Conservation (phyloP, 2,797 vertebrate genomes). For the Remorina albescens region DNA sequence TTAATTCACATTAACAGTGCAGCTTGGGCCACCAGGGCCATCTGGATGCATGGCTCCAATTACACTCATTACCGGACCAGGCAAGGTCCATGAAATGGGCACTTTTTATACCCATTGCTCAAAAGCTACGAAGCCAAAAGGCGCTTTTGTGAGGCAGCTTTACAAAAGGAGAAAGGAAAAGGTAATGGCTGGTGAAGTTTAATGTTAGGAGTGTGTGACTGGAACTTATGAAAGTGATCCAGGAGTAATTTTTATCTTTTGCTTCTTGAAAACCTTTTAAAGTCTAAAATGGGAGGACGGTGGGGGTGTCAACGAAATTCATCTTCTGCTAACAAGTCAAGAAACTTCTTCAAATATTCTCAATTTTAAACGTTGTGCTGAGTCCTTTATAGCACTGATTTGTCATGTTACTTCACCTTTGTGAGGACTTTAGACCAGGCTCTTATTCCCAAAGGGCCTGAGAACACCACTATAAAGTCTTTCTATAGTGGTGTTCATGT, state of each 20-base stretch:
- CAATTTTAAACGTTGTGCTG: not conserved
- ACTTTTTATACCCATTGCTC: slow-evolving; percentile 21
- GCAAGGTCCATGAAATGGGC: not conserved
- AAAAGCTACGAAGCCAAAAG: slow-evolving; percentile 1
- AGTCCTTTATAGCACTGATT: not conserved
- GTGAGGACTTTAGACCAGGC: no score
- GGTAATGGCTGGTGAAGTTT: not conserved
- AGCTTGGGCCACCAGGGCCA: slow-evolving; percentile 41
- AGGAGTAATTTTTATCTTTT: slow-evolving; percentile 8
- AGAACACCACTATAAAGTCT: not conserved
- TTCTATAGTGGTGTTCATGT: no score
- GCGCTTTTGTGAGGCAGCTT: not conserved
- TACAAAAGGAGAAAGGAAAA: slow-evolving; percentile 3
- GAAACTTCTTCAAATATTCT: not conserved
- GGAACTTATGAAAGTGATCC: not conserved
- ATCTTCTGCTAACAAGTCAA: no score
- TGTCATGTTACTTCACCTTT: not conserved
- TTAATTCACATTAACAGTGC: slow-evolving; percentile 72
- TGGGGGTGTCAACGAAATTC: not conserved
- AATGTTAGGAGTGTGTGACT: not conserved
- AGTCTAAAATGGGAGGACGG: not conserved
- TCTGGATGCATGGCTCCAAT: slow-evolving; percentile 53
- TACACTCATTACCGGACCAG: slow-evolving; percentile 52
- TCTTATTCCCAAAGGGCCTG: not conserved
- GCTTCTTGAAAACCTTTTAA: not conserved